Percentiles rank a stretch among this genome's conserved stretches.
These are phyloP conservation scores for Lontra canadensis DNA, from an alignment of 2,113 vertebrate species.

Conservation along the genomic window DNA sequence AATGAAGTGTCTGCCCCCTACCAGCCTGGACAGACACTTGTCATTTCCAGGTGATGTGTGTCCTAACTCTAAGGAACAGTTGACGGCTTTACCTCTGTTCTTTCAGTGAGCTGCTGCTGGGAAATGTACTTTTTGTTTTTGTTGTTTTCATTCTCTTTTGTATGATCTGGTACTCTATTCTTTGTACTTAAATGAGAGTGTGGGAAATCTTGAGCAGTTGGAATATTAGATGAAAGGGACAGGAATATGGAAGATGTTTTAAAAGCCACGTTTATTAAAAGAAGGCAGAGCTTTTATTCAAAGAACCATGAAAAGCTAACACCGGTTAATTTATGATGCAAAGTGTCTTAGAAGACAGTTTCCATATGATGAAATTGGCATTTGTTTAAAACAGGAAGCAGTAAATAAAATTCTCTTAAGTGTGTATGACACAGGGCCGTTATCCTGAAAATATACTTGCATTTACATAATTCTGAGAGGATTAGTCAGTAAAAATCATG, in stretches of 20 bases:
- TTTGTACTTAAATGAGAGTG: conserved; percentile 34
- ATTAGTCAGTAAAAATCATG: not conserved
- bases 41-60: not conserved
- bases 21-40: not conserved
- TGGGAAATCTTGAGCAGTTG: not conserved
- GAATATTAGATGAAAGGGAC: conserved; percentile 2
- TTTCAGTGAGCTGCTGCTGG: not conserved
- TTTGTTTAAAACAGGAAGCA: not conserved
- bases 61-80: not conserved
- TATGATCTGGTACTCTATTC: not conserved
- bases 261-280: not conserved
- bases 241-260: not conserved
- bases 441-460: not conserved
- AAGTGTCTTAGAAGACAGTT: not conserved
- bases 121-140: not conserved
- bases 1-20: not conserved
- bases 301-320: not conserved
- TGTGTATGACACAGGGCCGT: not conserved
- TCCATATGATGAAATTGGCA: not conserved
- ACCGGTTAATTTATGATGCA: not conserved
- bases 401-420: conserved; percentile 14
- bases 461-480: conserved; percentile 20
- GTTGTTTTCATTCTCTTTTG: not conserved
- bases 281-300: not conserved
- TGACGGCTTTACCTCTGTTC: not conserved